phyloP scores from a whole-genome alignment of 2,113 vertebrate genomes.

The Helogale parvula region DNA sequence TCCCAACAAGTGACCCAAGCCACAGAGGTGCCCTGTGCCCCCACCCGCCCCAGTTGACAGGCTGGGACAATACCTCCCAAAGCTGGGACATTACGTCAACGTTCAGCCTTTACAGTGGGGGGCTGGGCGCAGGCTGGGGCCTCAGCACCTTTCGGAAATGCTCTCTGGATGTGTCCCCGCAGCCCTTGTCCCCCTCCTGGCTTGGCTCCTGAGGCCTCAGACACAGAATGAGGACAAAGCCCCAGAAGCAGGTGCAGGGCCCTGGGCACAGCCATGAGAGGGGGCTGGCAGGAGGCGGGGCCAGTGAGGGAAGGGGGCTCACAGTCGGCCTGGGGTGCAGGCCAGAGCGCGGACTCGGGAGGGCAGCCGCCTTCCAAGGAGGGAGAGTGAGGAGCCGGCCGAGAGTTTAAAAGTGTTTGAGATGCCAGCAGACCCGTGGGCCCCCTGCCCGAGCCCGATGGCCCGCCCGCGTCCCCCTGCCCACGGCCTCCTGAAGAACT shows the following conservation, averaged over 20 bases:
- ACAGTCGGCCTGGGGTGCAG: background rate
- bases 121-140: background rate
- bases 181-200: no score
- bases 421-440: background rate
- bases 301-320: background rate
- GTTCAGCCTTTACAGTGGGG: background rate
- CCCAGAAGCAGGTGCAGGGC: accelerated
- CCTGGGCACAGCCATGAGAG: background rate
- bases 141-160: background rate
- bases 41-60: background rate
- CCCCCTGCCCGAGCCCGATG: background rate
- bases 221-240: background rate
- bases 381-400: background rate
- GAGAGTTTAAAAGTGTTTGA: background rate
- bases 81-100: background rate
- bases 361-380: background rate
- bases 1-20: background rate
- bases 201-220: background rate
- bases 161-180: background rate
- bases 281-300: background rate
- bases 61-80: background rate
- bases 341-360: background rate
- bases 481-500: background rate
- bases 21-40: background rate
- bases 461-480: background rate